phyloP scores from a whole-genome alignment of 1,140 invertebrate genomes.

The Danaus melanippus region DNA sequence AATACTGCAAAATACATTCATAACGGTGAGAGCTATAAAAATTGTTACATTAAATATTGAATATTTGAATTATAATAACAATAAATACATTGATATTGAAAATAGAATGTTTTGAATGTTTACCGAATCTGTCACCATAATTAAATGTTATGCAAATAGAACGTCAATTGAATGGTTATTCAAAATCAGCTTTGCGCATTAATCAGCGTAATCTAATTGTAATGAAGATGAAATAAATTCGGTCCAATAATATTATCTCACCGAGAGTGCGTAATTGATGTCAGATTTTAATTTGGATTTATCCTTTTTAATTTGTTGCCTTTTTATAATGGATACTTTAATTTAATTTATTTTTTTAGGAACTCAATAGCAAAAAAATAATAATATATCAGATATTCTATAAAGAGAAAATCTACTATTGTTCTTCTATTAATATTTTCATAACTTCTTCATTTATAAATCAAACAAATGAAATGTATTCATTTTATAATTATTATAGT shows the following conservation, averaged over 20 bases:
- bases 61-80: too few relatives aligned
- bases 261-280: slow-evolving; percentile 21
- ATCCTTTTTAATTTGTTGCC: slow-evolving; percentile 7
- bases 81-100: not conserved
- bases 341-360: not conserved
- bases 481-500: not conserved
- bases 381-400: too few relatives aligned
- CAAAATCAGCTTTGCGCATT: slow-evolving; percentile 18
- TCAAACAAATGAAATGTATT: too few relatives aligned
- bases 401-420: too few relatives aligned
- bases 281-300: slow-evolving; percentile 15
- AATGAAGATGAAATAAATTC: slow-evolving; percentile 25
- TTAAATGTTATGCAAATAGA: not conserved
- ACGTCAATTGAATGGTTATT: slow-evolving; percentile 21
- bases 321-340: not conserved
- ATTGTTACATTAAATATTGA: too few relatives aligned
- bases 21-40: too few relatives aligned
- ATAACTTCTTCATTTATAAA: too few relatives aligned
- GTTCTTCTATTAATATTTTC: too few relatives aligned
- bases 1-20: too few relatives aligned
- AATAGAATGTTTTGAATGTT: not conserved
- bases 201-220: slow-evolving; percentile 27
- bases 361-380: too few relatives aligned
- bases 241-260: slow-evolving; percentile 19
- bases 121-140: not conserved